These are phyloP conservation scores for Temnothorax nylanderi DNA, from an alignment of 1,140 invertebrate species.

Conservation along the genomic window DNA sequence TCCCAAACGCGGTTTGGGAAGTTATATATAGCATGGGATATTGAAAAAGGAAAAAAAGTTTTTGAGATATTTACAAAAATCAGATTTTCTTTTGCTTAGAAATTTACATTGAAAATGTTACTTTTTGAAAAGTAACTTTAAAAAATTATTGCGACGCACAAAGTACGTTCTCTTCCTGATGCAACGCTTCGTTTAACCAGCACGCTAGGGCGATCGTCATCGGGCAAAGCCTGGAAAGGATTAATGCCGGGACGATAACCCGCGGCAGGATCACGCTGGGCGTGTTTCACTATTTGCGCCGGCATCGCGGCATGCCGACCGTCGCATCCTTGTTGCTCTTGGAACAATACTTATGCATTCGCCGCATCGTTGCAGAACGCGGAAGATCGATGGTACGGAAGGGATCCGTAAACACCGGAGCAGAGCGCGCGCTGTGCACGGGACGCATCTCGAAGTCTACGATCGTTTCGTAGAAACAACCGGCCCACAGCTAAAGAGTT, in stretches of 20 bases:
- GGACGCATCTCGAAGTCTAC: slow-evolving; percentile 48
- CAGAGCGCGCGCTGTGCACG: not conserved
- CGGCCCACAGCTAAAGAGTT: slow-evolving; percentile 25
- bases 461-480: slow-evolving; percentile 45
- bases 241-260: slow-evolving; percentile 46
- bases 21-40: too few relatives aligned
- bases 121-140: not conserved
- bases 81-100: not conserved
- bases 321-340: slow-evolving; percentile 53
- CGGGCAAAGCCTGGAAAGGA: slow-evolving; percentile 25
- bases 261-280: slow-evolving; percentile 44
- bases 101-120: not conserved
- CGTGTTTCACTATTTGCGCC: slow-evolving; percentile 50
- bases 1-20: not conserved
- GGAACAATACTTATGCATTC: slow-evolving; percentile 45
- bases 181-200: not conserved
- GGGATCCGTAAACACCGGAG: slow-evolving; percentile 55
- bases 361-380: slow-evolving; percentile 56
- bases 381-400: slow-evolving; percentile 70
- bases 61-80: not conserved
- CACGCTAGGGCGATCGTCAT: slow-evolving; percentile 12
- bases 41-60: not conserved
- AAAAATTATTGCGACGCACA: not conserved
- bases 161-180: not conserved
- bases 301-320: slow-evolving; percentile 29